Evolutionary conservation across 2,113 vertebrate species (phyloP), one percentile per base, ranked within the genome.

Genomic region (Nycticryphes semicollaris): DNA sequence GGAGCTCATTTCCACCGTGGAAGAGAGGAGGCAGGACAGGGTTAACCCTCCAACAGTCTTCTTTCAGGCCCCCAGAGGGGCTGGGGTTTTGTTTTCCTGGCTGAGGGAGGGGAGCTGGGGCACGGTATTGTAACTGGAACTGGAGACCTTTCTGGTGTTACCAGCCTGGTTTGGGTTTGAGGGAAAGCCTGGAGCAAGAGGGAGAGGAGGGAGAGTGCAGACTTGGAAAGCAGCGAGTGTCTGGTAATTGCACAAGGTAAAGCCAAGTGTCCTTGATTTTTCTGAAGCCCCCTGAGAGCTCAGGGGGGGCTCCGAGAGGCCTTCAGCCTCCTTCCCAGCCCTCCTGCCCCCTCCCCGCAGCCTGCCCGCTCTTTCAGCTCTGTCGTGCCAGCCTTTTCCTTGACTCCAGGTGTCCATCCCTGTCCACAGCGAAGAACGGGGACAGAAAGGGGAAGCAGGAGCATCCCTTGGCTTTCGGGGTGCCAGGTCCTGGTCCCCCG

Each of bases 81-180:
- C 77, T 94, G n/a, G 41, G 91, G 91, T 93, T 97, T 97, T 97
- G 84, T 92, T 91, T 91, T 64, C 64, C 92, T 77, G 87, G 70
- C 56, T 90, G 10, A 94, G 89, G 73, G 92, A 87, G 94, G 64
- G 33, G 74, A 82, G 50, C 82, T 77, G 89, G 89, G 70, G 70
- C 79, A 21, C 6, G 7, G 8, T 54, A 76, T 86, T 90, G 56
- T 88, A 95, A 87, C 39, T 91, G 70, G 51, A 93, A 93, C 51
- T 90, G 54, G 63, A 89, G 73, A 83, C 33, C 63, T 51, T 78
- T 72, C 79, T 92, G 87, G 67, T 75, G 84, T 73, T 87, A 51
- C 67, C 63, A 86, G 62, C 48, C 67, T 57, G 27, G 10, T 89
- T 80, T 25, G 66, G 83, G 76, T 81, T 91, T 62, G 82, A 68